These are phyloP conservation scores for Hydrolagus affinis DNA, from an alignment of 2,113 vertebrate species.

Conservation along the genomic window DNA sequence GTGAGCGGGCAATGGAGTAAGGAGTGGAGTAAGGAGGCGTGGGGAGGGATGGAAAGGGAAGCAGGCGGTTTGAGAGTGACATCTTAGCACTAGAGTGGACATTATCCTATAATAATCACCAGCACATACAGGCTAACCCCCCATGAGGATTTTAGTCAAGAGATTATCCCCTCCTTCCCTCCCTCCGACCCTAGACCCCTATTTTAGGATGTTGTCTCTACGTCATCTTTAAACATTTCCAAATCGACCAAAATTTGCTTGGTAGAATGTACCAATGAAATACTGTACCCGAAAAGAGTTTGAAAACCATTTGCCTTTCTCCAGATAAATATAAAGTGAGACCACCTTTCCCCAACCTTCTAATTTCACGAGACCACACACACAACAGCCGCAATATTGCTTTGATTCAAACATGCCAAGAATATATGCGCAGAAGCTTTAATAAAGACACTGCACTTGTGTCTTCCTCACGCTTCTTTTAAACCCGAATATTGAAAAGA, in stretches of 20 bases:
- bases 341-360: background rate
- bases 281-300: constrained; percentile 6
- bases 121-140: background rate
- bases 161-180: background rate
- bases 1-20: too few relatives aligned
- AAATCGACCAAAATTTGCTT: background rate
- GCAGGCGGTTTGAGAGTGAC: too few relatives aligned
- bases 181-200: background rate
- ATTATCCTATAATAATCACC: background rate
- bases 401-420: constrained; percentile 28
- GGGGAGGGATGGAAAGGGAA: too few relatives aligned
- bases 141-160: background rate
- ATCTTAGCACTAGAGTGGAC: background rate
- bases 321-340: background rate
- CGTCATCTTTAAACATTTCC: background rate
- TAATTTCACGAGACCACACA: background rate
- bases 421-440: constrained; percentile 10
- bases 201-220: background rate
- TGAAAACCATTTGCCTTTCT: background rate
- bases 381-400: constrained; percentile 25
- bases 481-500: constrained; percentile 7
- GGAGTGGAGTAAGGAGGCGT: too few relatives aligned
- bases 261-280: background rate
- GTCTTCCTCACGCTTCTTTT: background rate
- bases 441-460: constrained; percentile 5